phyloP scores from a whole-genome alignment of 2,113 vertebrate species.

The Edolisoma coerulescens region DNA sequence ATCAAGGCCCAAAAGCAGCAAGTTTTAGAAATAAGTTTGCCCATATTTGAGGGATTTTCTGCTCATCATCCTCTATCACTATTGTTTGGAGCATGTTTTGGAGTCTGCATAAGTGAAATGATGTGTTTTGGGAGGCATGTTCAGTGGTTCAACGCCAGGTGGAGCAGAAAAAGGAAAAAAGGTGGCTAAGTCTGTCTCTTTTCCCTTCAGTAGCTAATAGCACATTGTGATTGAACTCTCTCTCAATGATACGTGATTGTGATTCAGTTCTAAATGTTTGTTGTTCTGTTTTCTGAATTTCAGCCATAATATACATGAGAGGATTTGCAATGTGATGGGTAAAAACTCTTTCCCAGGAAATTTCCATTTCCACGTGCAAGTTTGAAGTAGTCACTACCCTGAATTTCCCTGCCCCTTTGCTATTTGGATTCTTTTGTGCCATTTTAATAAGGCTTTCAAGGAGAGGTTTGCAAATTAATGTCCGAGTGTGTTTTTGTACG shows the following conservation, averaged over 20 bases:
- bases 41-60: neutral
- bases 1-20: neutral
- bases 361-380: neutral
- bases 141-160: neutral
- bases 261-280: neutral
- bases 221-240: constrained; percentile 30
- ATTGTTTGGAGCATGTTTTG: neutral
- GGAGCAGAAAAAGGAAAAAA: neutral
- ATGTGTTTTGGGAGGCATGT: neutral
- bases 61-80: neutral
- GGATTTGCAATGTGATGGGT: neutral
- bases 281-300: constrained; percentile 22
- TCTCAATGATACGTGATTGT: neutral
- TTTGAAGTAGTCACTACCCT: neutral
- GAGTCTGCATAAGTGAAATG: neutral
- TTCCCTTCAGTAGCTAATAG: neutral
- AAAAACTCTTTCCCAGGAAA: constrained; percentile 15
- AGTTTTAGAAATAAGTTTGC: neutral
- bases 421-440: neutral
- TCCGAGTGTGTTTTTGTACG: neutral
- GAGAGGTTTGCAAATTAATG: neutral
- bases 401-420: neutral
- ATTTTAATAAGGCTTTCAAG: neutral
- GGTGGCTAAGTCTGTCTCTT: neutral
- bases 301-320: neutral